phyloP scores from a whole-genome alignment of 2,888 invertebrate species.

The Andrena flavipes region DNA sequence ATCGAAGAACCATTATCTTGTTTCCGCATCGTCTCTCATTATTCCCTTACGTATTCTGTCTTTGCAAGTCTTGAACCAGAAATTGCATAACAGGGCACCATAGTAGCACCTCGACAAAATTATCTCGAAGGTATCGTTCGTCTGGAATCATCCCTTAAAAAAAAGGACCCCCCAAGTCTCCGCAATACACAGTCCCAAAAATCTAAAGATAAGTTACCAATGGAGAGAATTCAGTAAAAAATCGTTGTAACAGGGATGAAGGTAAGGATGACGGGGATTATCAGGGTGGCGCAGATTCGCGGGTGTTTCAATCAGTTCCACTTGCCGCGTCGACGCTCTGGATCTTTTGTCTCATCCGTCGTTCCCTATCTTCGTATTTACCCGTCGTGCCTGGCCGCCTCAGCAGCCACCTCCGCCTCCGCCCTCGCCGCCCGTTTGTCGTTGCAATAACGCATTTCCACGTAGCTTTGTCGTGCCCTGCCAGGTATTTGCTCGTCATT shows the following conservation, averaged over 20 bases:
- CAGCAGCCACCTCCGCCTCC: constrained; percentile 9
- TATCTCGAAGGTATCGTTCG: no score
- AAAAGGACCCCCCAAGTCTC: no score
- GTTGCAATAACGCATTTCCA: constrained; percentile 32
- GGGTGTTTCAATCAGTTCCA: constrained; percentile 28
- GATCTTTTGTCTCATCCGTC: constrained; percentile 24
- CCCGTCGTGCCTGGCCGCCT: constrained; percentile 25
- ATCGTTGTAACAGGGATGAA: background rate
- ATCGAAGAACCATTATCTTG: constrained; percentile 45
- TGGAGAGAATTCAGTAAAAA: no score
- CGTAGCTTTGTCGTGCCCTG: constrained; percentile 30
- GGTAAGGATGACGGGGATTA: background rate
- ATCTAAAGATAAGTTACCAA: no score
- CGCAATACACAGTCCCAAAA: no score
- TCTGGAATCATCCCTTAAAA: no score
- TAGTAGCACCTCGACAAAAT: no score
- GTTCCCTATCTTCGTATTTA: constrained; percentile 35
- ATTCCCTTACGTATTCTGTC: constrained; percentile 17
- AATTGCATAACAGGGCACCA: no score
- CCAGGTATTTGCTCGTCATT: constrained; percentile 42
- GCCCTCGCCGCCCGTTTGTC: constrained; percentile 34
- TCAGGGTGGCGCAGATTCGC: background rate
- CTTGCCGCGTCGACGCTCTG: constrained; percentile 14
- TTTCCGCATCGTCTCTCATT: constrained; percentile 28
- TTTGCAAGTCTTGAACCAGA: background rate